phyloP scores from a whole-genome alignment of 2,888 invertebrate genomes.

The Drosophila villosipedis region DNA sequence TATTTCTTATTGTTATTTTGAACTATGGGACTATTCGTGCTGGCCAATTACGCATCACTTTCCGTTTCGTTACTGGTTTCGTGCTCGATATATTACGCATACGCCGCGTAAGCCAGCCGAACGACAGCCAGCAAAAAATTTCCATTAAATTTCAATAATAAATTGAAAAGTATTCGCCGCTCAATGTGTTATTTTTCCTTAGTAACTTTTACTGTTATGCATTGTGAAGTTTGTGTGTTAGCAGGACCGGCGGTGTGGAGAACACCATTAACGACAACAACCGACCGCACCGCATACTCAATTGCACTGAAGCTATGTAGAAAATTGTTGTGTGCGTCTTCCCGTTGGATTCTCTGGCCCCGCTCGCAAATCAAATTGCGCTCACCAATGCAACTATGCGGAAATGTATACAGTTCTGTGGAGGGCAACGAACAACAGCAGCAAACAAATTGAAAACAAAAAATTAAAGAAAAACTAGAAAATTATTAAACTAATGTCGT shows the following conservation, averaged over 20 bases:
- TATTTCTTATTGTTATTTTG: conserved; percentile 38
- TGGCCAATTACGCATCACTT: conserved; percentile 77
- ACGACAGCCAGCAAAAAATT: conserved; percentile 20
- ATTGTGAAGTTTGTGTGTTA: conserved; percentile 13
- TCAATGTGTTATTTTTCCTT: not conserved
- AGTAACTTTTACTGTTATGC: conserved; percentile 1
- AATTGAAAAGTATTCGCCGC: conserved; percentile 8
- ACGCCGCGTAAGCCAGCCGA: conserved; percentile 60
- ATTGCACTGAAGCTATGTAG: conserved; percentile 71
- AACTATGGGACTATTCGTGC: conserved; percentile 38
- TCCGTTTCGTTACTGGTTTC: conserved; percentile 68
- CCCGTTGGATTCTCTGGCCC: conserved; percentile 55
- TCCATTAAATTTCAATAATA: conserved; percentile 12
- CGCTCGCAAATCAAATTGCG: conserved; percentile 38
- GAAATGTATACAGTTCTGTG: conserved; percentile 36
- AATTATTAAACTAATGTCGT: conserved; percentile 59
- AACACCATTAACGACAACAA: conserved; percentile 46
- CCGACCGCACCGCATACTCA: conserved; percentile 75
- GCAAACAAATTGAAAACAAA: not conserved
- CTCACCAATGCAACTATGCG: conserved; percentile 54
- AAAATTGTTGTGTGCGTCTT: conserved; percentile 39
- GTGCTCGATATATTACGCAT: conserved; percentile 68
- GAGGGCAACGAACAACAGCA: conserved; percentile 17
- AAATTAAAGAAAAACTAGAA: conserved; percentile 13
- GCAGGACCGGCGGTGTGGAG: conserved; percentile 42